A percentile compares a stretch with the other conserved stretches of the same genome.
Evolutionary conservation across 2,113 vertebrate genomes (phyloP).

Genomic region (Xenotilapia leptura): DNA sequence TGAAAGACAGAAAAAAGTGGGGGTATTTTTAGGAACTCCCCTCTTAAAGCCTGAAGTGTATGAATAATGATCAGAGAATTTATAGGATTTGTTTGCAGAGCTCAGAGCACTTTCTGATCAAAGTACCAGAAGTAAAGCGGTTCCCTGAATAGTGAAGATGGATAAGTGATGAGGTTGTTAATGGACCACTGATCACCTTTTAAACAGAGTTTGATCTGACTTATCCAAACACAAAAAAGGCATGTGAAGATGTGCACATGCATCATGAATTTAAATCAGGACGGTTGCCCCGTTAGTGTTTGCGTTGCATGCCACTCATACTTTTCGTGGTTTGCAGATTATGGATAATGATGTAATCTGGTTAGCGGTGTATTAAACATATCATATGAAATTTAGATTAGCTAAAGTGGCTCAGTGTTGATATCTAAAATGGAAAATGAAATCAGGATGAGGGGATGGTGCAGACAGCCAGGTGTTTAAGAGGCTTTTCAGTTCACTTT

Average conservation of each 20-base stretch:
- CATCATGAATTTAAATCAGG: not conserved
- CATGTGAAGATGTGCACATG: not conserved
- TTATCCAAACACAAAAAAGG: not conserved
- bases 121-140: not conserved
- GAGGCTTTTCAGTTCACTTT: slow-evolving; percentile 33
- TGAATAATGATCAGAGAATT: slow-evolving; percentile 42
- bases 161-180: not conserved
- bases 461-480: slow-evolving; percentile 25
- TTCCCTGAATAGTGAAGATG: slow-evolving; percentile 8
- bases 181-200: slow-evolving; percentile 1
- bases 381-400: slow-evolving; percentile 3
- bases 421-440: not conserved
- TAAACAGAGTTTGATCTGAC: not conserved
- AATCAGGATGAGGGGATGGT: not conserved
- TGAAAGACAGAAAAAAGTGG: not conserved
- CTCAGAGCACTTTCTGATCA: not conserved
- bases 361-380: slow-evolving; percentile 12
- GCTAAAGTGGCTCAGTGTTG: not conserved
- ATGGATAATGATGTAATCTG: slow-evolving; percentile 6
- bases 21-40: slow-evolving; percentile 15
- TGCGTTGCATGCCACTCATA: not conserved
- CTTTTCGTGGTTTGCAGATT: not conserved
- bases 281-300: not conserved
- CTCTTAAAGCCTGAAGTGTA: not conserved
- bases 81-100: slow-evolving; percentile 8